phyloP scores from a whole-genome alignment of 2,888 invertebrate genomes.

The Amorpha juglandis region DNA sequence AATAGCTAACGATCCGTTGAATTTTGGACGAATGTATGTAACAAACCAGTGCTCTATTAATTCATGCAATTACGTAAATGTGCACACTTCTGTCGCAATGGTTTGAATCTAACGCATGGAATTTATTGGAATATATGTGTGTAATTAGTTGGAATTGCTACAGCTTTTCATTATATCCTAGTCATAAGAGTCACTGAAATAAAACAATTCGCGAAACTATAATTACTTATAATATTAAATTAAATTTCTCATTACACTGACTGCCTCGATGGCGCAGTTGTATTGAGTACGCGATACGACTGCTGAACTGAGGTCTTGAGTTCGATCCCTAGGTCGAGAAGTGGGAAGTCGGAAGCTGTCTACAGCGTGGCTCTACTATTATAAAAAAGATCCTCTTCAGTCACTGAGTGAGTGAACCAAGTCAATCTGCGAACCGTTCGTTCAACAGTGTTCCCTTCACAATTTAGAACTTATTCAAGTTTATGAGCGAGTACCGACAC shows the following conservation, averaged over 20 bases:
- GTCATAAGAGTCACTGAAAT: too few relatives aligned
- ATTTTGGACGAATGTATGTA: not conserved
- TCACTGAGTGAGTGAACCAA: not conserved
- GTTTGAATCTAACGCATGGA: not conserved
- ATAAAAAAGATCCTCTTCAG: too few relatives aligned
- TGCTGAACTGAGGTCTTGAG: too few relatives aligned
- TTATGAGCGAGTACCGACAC: slow-evolving; percentile 51
- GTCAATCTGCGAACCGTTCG: not conserved
- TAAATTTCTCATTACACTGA: too few relatives aligned
- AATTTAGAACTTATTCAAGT: slow-evolving; percentile 60
- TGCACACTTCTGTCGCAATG: not conserved
- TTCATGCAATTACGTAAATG: slow-evolving; percentile 11
- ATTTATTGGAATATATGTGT: not conserved
- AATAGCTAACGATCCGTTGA: slow-evolving; percentile 34
- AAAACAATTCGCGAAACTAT: too few relatives aligned
- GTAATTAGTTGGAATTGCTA: not conserved
- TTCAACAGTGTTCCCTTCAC: slow-evolving; percentile 34
- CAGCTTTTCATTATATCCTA: not conserved
- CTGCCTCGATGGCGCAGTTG: too few relatives aligned
- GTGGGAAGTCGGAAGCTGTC: too few relatives aligned
- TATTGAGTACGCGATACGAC: too few relatives aligned
- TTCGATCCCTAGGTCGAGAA: too few relatives aligned
- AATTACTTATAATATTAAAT: too few relatives aligned
- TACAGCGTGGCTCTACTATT: too few relatives aligned
- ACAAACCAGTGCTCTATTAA: not conserved